Base-by-base conservation (phyloP, 2,797 vertebrate genomes). In the Triplophysa bombifrons region DNA sequence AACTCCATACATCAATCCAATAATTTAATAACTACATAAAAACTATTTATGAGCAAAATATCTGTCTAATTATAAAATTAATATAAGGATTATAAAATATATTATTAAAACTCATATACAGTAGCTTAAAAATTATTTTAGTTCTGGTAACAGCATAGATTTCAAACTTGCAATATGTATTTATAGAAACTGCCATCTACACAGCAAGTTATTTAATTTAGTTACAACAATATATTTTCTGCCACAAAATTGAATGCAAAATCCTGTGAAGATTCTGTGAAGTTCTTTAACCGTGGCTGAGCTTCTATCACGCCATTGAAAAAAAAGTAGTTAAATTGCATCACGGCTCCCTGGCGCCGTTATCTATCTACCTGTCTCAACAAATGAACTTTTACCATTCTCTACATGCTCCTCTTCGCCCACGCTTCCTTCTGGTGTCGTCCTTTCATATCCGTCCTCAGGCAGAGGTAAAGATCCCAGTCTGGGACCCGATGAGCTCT, bases 331-430 rank as follows among this genome's bases (percentile, higher is more conserved):
- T 63, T 63, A 63, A 63, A 63, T 63, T 63, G 60, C 60, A 63
- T 63, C 60, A 63, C 25, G 7, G 16, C 27, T 63, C 60, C 60
- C 60, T 6, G 22, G 14, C 6, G 60, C 60, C 22, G 14, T 22
- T 20, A 58, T 74, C n/a, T 13, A 25, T 67, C 22, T 79, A 20
- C 14, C 30, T 67, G 60, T 66, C 48, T 72, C 20, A 20, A 63
- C 64, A 27, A 68, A 51, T 68, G n/a, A 76, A 50, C 68, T 65
- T 69, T 94, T 93, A 99, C 98, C 98, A 88, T 98, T 98, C 94
- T 99, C 97, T 92, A 98, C 96, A 88, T 99, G 96, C 91, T 99
- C 97, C 94, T 97, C 96, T 92, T 99, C 97, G 89, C 97, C 98
- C 91, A 99, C 97, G 85, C 97, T 99, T 91, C 97, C 98, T 95